Evolutionary conservation across 2,888 invertebrate genomes (phyloP).

Genomic region (Sinelater perroti): DNA sequence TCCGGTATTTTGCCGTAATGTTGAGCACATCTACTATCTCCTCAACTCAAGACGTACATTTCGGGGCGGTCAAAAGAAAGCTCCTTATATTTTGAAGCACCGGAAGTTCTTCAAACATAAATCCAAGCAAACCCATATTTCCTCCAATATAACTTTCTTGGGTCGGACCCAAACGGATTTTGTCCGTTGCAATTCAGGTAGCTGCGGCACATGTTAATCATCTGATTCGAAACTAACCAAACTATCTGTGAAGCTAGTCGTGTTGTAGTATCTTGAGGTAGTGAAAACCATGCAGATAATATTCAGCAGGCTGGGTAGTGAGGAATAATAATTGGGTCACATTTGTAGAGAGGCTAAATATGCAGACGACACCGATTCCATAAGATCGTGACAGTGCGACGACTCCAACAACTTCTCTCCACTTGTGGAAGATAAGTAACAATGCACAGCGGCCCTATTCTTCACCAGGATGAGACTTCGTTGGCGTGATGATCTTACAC

Average conservation of each 20-base stretch:
- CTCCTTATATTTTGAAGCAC: slow-evolving; percentile 71
- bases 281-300: slow-evolving; percentile 85
- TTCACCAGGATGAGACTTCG: too few species aligned
- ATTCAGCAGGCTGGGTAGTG: slow-evolving; percentile 78
- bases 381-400: too few species aligned
- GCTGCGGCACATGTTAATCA: slow-evolving; percentile 81
- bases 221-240: slow-evolving; percentile 88
- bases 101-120: slow-evolving; percentile 68
- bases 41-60: slow-evolving; percentile 85
- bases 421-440: too few species aligned
- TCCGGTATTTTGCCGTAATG: slow-evolving; percentile 76
- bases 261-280: slow-evolving; percentile 81
- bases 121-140: slow-evolving; percentile 72
- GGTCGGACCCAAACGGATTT: slow-evolving; percentile 81
- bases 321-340: slow-evolving; percentile 75
- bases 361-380: too few species aligned
- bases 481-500: too few species aligned
- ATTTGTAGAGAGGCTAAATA: slow-evolving; percentile 83
- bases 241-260: slow-evolving; percentile 80
- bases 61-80: slow-evolving; percentile 84
- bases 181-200: slow-evolving; percentile 77
- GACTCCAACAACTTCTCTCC: too few species aligned
- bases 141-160: slow-evolving; percentile 72
- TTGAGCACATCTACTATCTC: slow-evolving; percentile 80
- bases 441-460: too few species aligned